Evolutionary conservation across 2,797 vertebrate genomes (phyloP).

Genomic region (Okamejei kenojei): DNA sequence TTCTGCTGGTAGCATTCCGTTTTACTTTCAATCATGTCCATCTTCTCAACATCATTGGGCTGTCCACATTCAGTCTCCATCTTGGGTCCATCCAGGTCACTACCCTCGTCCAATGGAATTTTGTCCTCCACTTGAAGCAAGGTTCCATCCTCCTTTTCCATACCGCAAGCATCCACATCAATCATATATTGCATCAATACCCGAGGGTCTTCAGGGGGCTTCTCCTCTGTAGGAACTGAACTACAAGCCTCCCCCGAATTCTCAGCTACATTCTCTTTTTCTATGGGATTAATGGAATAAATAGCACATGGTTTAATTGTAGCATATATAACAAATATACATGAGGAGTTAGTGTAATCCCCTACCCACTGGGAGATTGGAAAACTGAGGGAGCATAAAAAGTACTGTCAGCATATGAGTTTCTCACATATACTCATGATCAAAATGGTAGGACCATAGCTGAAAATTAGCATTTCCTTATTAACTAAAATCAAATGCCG

Average conservation of each 20-base stretch:
- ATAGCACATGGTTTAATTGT: constrained; percentile 98
- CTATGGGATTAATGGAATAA: constrained; percentile 99
- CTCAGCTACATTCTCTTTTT: constrained; percentile 98
- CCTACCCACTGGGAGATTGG: constrained; percentile 67
- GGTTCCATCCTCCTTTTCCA: constrained; percentile 69
- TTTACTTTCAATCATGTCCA: constrained; percentile 67
- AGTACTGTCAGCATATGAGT: constrained; percentile 16
- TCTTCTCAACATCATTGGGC: constrained; percentile 57
- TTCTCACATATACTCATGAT: not conserved
- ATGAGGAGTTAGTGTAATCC: constrained; percentile 79
- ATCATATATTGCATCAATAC: constrained; percentile 76
- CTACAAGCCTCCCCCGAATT: constrained; percentile 89
- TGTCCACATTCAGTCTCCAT: constrained; percentile 61
- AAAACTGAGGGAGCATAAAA: constrained; percentile 64
- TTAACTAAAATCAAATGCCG: not conserved
- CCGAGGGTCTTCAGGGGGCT: constrained; percentile 67
- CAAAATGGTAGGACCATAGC: not conserved
- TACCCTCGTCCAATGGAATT: constrained; percentile 66
- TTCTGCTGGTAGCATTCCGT: constrained; percentile 73
- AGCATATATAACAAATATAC: constrained; percentile 93
- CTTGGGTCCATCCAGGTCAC: constrained; percentile 60
- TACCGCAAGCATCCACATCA: constrained; percentile 64
- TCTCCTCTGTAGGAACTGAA: constrained; percentile 94
- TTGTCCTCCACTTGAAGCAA: constrained; percentile 63
- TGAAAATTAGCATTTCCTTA: not conserved